Conservation (phyloP, 92 coral and sea anemone genomes). For the Blastomussa wellsi region DNA sequence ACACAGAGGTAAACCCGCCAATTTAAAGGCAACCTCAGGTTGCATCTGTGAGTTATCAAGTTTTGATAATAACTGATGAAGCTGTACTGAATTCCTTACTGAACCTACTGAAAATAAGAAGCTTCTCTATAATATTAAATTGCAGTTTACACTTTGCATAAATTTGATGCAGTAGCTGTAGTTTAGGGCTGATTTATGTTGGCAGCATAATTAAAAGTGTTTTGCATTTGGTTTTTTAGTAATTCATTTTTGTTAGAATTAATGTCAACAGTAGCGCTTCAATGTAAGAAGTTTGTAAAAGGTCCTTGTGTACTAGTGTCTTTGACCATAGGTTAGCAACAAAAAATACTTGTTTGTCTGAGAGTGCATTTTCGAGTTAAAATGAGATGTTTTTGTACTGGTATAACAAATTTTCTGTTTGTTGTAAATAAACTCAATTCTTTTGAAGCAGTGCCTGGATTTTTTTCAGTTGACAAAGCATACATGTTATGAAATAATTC, state of each 20-base stretch:
- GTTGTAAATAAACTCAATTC: constrained; percentile 49
- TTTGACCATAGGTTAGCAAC: neutral
- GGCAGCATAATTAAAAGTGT: neutral
- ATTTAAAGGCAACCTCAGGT: neutral
- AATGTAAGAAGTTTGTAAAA: neutral
- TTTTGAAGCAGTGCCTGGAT: constrained; percentile 22
- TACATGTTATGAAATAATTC: neutral
- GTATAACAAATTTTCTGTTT: constrained; percentile 1
- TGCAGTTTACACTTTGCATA: neutral
- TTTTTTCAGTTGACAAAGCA: neutral
- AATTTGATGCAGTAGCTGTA: neutral
- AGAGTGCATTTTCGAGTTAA: constrained; percentile 1
- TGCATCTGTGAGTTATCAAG: neutral
- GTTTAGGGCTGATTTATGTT: constrained; percentile 6
- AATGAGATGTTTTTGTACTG: constrained; percentile 33
- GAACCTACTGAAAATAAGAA: neutral
- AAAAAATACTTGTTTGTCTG: neutral
- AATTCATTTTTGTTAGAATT: neutral
- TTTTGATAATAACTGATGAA: neutral
- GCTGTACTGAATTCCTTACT: neutral
- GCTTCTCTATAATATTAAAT: neutral
- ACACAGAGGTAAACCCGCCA: too few relatives aligned
- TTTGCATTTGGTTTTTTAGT: neutral
- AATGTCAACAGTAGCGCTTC: neutral
- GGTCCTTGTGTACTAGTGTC: neutral